phyloP scores from a whole-genome alignment of 2,113 vertebrate genomes.

The Tor tambroides region DNA sequence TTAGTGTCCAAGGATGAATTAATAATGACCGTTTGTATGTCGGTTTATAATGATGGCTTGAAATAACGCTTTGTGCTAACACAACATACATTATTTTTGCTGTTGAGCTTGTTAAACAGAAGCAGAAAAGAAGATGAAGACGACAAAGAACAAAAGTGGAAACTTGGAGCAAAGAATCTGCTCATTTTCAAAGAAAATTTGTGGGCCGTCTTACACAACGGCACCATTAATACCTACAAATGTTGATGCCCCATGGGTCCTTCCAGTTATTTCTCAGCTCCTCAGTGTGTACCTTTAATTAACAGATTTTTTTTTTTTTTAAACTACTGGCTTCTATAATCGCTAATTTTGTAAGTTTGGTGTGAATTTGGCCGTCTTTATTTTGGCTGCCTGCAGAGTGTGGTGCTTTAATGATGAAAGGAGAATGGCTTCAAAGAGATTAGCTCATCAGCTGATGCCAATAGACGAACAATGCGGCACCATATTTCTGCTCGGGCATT shows the following conservation, averaged over 20 bases:
- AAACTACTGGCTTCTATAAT: constrained; percentile 47
- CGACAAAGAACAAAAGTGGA: neutral
- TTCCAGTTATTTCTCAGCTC: constrained; percentile 24
- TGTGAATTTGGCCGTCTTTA: constrained; percentile 59
- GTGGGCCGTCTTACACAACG: constrained; percentile 18
- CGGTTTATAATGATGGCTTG: constrained; percentile 5
- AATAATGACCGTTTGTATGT: constrained; percentile 23
- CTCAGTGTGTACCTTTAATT: constrained; percentile 38
- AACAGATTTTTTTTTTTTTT: constrained; percentile 45
- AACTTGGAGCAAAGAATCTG: neutral
- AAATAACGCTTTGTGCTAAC: constrained; percentile 5
- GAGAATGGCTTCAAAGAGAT: constrained; percentile 73
- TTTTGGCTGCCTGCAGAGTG: constrained; percentile 62
- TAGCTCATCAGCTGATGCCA: constrained; percentile 71
- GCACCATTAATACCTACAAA: constrained; percentile 25
- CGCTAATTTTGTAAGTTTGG: constrained; percentile 59
- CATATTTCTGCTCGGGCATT: constrained; percentile 55
- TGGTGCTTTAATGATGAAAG: constrained; percentile 69
- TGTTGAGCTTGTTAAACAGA: constrained; percentile 19
- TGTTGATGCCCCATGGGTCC: constrained; percentile 23
- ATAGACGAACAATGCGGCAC: constrained; percentile 69
- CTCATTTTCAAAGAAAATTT: constrained; percentile 8
- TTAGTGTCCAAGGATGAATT: constrained; percentile 1
- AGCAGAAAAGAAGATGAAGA: constrained; percentile 18
- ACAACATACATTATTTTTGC: constrained; percentile 1